Base-by-base conservation (phyloP, 2,888 invertebrate species). In the Ormyrus rosae region DNA sequence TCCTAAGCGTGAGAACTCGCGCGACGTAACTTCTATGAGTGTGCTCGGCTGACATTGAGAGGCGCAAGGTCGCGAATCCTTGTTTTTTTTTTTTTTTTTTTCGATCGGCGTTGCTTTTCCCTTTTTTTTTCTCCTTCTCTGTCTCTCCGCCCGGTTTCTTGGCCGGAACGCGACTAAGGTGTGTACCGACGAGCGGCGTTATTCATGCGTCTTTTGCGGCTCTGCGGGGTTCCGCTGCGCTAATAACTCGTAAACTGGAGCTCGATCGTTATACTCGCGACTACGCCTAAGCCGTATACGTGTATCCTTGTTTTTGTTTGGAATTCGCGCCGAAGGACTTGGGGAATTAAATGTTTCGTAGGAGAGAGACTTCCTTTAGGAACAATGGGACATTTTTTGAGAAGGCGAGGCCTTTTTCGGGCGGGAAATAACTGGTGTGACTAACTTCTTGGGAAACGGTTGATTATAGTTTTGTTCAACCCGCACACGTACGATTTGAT, bases 1-100 rank as follows among this genome's bases (percentile, higher is more conserved):
- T 81, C 81, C 70, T 55, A 65, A 85, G 83, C 89, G 90, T 90
- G 90, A 87, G 90, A 90, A 89, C 81, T 77, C 85, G 82, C 79
- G 77, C 78, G 73, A 81, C 64, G 78, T 76, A 78, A 78, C 60
- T 50, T 53, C 9, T 56, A 58, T 34, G 4, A 5, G 19, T 6
- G 13, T 10, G 9, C 9, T 53, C 0, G 8, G 7, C 55, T 64
- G 88, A 87, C 88, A 88, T 89, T 87, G 89, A 86, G 84, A 83
- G 83, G 83, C 87, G 45, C 81, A 90, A 90, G 89, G 89, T 85
- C 86, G 84, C 50, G 19, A 46, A n/a, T 61, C 55, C 64, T 75
- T 70, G 34, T 4, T 19, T 74, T 64, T 65, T 45, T 53, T 8
- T 45, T 53, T 8, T 51, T 50, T 58, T 19, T 6, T 34, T 3